These are phyloP conservation scores for Lasioglossum lativentre DNA, from an alignment of 2,888 invertebrate species.

Conservation along the genomic window DNA sequence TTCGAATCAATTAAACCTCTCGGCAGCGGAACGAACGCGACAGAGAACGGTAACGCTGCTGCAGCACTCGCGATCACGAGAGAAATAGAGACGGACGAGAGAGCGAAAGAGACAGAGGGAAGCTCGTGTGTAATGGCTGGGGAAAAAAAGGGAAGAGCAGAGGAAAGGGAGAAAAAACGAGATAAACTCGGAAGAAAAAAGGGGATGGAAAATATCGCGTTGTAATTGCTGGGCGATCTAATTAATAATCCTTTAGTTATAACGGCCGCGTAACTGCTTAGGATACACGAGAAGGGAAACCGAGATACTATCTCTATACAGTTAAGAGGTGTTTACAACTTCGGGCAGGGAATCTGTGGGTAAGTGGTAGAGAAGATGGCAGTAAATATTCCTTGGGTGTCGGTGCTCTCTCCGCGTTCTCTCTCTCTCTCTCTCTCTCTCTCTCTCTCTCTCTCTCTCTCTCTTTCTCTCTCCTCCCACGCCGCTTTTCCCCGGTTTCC, in stretches of 20 bases:
- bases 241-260: constrained; percentile 77
- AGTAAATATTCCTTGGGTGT: constrained; percentile 83
- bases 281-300: constrained; percentile 75
- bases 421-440: constrained; percentile 41
- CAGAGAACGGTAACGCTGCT: background rate
- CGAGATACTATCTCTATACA: constrained; percentile 83
- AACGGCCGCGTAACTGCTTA: constrained; percentile 75
- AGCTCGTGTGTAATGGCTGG: background rate
- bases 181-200: constrained; percentile 4
- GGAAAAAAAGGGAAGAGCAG: background rate
- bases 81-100: background rate
- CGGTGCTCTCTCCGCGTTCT: constrained; percentile 33
- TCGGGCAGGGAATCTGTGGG: constrained; percentile 84
- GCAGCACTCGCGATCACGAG: background rate
- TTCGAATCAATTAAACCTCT: constrained; percentile 63
- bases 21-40: constrained; percentile 36
- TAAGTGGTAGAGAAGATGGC: constrained; percentile 84
- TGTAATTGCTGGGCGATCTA: constrained; percentile 54
- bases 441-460: background rate
- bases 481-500: constrained; percentile 67
- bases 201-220: background rate
- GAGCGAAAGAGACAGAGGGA: background rate
- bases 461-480: constrained; percentile 31
- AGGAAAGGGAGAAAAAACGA: background rate
- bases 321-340: constrained; percentile 85